Base-by-base conservation (phyloP, 2,888 invertebrate species). In the Sceliomorpha sp. region DNA sequence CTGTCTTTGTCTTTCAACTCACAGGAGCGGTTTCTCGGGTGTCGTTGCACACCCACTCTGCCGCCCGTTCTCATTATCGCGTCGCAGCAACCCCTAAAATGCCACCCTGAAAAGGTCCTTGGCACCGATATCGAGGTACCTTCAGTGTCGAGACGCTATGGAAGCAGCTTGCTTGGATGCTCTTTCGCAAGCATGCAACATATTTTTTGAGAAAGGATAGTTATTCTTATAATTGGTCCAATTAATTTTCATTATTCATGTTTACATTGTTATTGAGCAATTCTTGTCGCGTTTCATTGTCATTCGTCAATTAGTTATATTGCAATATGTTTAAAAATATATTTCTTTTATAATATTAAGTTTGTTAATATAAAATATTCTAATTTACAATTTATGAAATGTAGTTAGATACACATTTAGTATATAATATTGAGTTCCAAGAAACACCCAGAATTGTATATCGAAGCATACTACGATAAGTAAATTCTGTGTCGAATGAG, bases 11-110 rank as follows among this genome's bases (percentile, higher is more conserved):
- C 71, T 27, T 48, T 58, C 55, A 66, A 29, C 77, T 78, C 78
- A 68, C 66, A 48, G 51, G 76, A 77, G 79, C 74, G 79, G 78
- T 76, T 76, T 80, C 77, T 79, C 77, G 79, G 81, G 80, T 84
- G 84, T 84, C 85, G 83, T 84, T 81, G 79, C 81, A 75, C 80
- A 80, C 80, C 83, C 81, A 81, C 81, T 78, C 81, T 79, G 77
- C 77, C 82, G 83, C 79, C 82, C 78, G 81, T 85, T 85, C 86
- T 86, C 85, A 87, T 88, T 87, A 87, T 86, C 85, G 84, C 85
- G 78, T 82, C 81, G 80, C 81, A 79, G 81, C 81, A 75, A 79
- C 79, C 85, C 84, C 85, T 84, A 81, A 85, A 86, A 85, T 83
- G 81, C 84, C 83, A 82, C 74, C 77, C 83, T 78, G 76, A 75